Evolutionary conservation across 1,140 invertebrate genomes (phyloP), one percentile per base, ranked within the genome.

Genomic region (Cotesia chilonis): DNA sequence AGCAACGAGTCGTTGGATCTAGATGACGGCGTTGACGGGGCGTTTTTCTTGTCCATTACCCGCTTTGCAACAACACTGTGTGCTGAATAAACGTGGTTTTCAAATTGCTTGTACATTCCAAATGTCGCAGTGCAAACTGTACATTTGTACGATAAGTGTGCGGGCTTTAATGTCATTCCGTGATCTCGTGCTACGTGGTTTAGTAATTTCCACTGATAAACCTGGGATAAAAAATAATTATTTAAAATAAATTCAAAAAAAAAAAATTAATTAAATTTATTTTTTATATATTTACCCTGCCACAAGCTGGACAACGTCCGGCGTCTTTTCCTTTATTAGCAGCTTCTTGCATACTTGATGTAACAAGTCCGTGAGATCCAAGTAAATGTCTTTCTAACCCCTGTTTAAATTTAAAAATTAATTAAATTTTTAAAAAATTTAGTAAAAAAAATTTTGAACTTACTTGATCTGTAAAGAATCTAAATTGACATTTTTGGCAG

Each of bases 401-500:
- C 89, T 96, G 88, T 12, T 65, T 69, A 69, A 69, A 64, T n/a
- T 7, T 5, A 6, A 69, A 68, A 71, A 66, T 68, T 41, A 71
- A 20, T 41, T 28, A 61, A 66, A 71, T 65, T 60, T 61, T 52
- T 36, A 17, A 59, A 38, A 28, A 28, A 61, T 4, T 37, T 51
- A 51, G 4, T 59, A 41, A 38, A 38, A 47, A 61, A 66, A 71
- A 69, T 60, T 61, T 59, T 36, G 17, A 64, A 35, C 73, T 76
- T 79, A 86, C 85, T 81, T 89, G 92, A 87, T 94, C 92, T 38
- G 92, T 93, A 81, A 93, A 94, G 84, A 94, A 94, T 68, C 92
- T 85, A 84, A 96, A 97, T 87, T 97, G 94, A 90, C 96, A 98
- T 84, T 98, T 97, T 84, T 97, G 95, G 85, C 96, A 98, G 84